Conservation (phyloP, 2,797 vertebrate species). For the Avahi laniger region DNA sequence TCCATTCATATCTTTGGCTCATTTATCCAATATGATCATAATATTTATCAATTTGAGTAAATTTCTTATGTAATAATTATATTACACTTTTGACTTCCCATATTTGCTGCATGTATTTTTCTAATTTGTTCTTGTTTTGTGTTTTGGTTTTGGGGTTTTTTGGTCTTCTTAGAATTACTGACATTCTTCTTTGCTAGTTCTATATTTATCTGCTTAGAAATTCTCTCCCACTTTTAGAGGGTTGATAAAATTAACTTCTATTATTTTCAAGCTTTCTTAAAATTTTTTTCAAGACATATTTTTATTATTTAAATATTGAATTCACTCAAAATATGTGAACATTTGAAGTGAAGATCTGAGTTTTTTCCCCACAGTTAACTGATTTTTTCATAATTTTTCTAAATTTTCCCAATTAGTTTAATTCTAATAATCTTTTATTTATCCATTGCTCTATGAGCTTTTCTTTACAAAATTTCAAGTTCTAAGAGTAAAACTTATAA, state of each 20-base stretch:
- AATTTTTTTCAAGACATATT: neutral
- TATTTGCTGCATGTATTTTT: neutral
- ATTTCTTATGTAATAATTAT: neutral
- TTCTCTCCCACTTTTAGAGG: neutral
- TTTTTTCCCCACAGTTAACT: neutral
- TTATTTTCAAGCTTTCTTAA: neutral
- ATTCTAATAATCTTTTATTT: neutral
- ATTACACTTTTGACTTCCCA: neutral
- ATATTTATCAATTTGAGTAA: neutral
- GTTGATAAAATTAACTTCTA: neutral
- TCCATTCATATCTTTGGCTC: neutral
- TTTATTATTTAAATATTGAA: conserved; percentile 23
- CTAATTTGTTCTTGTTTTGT: neutral
- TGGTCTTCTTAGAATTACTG: neutral
- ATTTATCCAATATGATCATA: neutral
- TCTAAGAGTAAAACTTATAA: neutral
- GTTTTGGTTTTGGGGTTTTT: neutral
- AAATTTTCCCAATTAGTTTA: neutral
- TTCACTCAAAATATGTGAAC: neutral
- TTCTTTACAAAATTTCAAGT: neutral
- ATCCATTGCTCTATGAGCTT: neutral
- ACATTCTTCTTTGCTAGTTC: neutral
- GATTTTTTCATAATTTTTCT: neutral
- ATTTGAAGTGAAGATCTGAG: neutral
- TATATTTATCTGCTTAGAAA: neutral